Conservation (phyloP, 2,113 vertebrate genomes). For the Gopherus evgoodei region DNA sequence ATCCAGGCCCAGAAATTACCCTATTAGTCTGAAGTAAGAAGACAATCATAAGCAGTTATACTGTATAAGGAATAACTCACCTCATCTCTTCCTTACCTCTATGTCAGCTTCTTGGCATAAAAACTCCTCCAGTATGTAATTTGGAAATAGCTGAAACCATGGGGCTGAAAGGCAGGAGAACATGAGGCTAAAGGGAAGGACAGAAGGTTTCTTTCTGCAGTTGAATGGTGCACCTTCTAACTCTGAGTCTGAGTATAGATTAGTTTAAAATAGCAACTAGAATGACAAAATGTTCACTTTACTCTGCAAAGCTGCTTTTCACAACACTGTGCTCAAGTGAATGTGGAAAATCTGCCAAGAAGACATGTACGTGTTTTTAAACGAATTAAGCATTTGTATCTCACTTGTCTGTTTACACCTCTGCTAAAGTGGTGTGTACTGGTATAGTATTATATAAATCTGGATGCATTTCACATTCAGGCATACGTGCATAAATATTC, state of each 20-base stretch:
- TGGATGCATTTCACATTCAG: slow-evolving; percentile 52
- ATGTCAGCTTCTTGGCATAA: neutral
- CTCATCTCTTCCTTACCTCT: neutral
- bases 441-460: neutral
- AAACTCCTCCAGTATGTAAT: neutral
- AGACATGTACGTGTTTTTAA: neutral
- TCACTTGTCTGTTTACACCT: slow-evolving; percentile 38
- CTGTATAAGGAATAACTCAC: neutral
- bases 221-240: neutral
- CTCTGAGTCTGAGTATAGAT: neutral
- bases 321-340: neutral
- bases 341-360: slow-evolving; percentile 3
- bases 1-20: neutral
- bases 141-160: neutral
- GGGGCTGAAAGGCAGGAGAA: neutral
- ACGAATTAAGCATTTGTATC: slow-evolving; percentile 26
- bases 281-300: neutral
- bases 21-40: neutral
- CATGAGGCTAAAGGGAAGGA: neutral
- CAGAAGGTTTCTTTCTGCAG: neutral
- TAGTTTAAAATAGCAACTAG: neutral
- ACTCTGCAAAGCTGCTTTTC: neutral
- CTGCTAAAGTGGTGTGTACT: slow-evolving; percentile 26
- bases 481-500: slow-evolving; percentile 59
- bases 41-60: neutral